Conservation (phyloP, 2,888 invertebrate genomes). For the Apeira syringaria region DNA sequence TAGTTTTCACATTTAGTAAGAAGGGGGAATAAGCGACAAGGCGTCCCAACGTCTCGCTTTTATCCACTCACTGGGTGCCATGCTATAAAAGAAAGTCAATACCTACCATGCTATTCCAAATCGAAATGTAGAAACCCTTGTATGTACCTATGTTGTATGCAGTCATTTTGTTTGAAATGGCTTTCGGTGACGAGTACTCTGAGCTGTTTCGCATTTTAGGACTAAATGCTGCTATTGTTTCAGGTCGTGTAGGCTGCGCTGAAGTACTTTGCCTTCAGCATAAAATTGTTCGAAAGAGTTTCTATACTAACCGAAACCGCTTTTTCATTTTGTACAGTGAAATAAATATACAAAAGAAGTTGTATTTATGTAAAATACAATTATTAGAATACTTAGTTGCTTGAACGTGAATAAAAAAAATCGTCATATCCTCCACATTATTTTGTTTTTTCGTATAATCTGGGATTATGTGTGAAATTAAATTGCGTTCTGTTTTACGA, state of each 20-base stretch:
- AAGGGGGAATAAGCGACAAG: slow-evolving; percentile 65
- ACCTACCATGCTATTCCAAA: slow-evolving; percentile 34
- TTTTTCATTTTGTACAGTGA: neutral
- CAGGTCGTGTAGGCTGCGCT: slow-evolving; percentile 41
- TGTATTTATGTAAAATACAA: too few relatives aligned
- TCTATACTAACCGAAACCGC: slow-evolving; percentile 1
- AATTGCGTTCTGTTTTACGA: too few relatives aligned
- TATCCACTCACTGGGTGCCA: slow-evolving; percentile 70
- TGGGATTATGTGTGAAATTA: too few relatives aligned
- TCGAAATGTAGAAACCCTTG: slow-evolving; percentile 46
- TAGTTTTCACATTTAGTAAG: slow-evolving; percentile 73
- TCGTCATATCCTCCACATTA: too few relatives aligned
- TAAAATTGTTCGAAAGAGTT: slow-evolving; percentile 35
- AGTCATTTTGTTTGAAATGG: slow-evolving; percentile 71
- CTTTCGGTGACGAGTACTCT: slow-evolving; percentile 78
- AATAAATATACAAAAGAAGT: too few relatives aligned
- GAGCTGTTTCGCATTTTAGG: slow-evolving; percentile 73
- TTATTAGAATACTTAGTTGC: too few relatives aligned
- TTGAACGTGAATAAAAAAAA: too few relatives aligned
- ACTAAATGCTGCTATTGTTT: slow-evolving; percentile 78
- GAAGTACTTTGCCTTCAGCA: slow-evolving; percentile 38
- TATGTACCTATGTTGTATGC: slow-evolving; percentile 40
- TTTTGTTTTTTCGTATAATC: too few relatives aligned
- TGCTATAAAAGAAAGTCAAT: slow-evolving; percentile 68
- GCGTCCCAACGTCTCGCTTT: slow-evolving; percentile 70